Percentiles rank a stretch among this genome's conserved stretches.
Evolutionary conservation across 1,140 invertebrate species (phyloP).

Genomic region (Matsumurasca onukii): DNA sequence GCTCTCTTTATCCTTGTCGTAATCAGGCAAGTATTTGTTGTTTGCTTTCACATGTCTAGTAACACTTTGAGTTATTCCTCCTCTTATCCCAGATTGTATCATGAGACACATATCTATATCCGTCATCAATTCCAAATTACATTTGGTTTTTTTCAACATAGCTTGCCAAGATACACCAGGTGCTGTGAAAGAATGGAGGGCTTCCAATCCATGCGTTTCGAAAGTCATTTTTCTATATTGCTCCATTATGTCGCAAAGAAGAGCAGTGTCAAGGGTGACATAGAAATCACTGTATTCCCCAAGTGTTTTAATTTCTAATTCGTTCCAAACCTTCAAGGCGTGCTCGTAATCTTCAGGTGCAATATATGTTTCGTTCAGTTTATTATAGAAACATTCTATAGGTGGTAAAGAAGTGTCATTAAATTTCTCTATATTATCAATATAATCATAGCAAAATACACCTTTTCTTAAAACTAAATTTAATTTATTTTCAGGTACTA

Average conservation of each 20-base stretch:
- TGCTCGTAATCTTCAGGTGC: not conserved
- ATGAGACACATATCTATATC: slow-evolving; percentile 7
- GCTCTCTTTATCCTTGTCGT: too few relatives aligned
- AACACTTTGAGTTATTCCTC: not conserved
- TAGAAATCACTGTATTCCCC: slow-evolving; percentile 14
- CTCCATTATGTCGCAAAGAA: not conserved
- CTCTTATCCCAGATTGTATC: not conserved
- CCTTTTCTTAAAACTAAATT: not conserved
- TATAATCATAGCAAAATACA: slow-evolving; percentile 4
- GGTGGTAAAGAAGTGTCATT: not conserved
- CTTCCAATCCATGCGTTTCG: not conserved
- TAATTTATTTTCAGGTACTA: not conserved
- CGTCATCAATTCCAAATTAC: not conserved
- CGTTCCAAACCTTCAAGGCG: not conserved
- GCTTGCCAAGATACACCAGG: not conserved
- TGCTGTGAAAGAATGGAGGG: not conserved
- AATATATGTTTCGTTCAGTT: not conserved
- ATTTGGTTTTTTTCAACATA: not conserved
- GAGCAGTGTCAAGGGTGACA: not conserved
- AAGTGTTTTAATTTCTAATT: not conserved
- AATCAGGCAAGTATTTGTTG: not conserved
- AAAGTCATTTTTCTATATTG: not conserved
- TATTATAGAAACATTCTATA: not conserved
- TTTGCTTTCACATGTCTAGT: not conserved
- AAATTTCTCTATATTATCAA: not conserved